These are phyloP conservation scores for Tipula vernalis DNA, from an alignment of 2,888 invertebrate species.

Conservation along the genomic window DNA sequence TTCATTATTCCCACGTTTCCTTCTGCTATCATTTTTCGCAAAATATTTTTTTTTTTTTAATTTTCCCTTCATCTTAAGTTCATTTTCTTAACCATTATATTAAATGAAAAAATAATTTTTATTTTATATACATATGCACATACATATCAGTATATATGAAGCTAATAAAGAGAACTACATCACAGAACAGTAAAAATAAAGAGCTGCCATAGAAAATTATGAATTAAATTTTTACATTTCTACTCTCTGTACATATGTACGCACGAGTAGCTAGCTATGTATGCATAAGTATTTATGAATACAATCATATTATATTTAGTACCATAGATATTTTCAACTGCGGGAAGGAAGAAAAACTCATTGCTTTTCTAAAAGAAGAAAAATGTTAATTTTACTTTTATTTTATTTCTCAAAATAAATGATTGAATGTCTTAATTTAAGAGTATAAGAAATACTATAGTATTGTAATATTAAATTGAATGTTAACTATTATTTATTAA, in stretches of 20 bases:
- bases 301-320: not conserved
- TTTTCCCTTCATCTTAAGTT: not conserved
- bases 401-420: not conserved
- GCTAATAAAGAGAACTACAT: not conserved
- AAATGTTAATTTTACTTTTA: not conserved
- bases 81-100: not conserved
- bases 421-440: not conserved
- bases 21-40: constrained; percentile 6
- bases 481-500: not conserved
- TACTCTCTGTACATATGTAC: not conserved
- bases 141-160: not conserved
- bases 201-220: not conserved
- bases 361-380: not conserved
- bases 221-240: not conserved
- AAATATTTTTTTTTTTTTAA: not conserved
- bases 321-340: not conserved
- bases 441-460: not conserved
- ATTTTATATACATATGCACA: too few species aligned
- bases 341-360: not conserved
- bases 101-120: not conserved
- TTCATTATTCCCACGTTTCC: constrained; percentile 9
- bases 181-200: not conserved
- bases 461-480: not conserved
- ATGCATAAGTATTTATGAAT: not conserved
- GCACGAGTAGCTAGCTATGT: too few species aligned